Evolutionary conservation across 2,797 vertebrate genomes (phyloP).

Genomic region (Cynodonichthys magdalenae): DNA sequence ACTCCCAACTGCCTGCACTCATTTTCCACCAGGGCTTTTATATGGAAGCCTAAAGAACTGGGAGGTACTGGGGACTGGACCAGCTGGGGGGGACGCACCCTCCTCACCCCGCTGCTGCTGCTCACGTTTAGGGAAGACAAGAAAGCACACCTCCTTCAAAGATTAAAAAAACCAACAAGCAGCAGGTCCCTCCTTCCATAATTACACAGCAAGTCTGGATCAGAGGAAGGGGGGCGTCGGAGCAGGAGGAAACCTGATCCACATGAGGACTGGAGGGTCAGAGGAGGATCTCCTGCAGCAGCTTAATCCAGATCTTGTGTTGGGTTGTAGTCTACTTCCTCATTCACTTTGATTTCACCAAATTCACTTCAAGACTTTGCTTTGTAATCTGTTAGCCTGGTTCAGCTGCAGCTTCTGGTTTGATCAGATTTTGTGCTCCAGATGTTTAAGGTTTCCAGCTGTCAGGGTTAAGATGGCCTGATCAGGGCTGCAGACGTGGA

Average conservation of each 20-base stretch:
- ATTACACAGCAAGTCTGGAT: constrained; percentile 73
- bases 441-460: neutral
- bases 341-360: constrained; percentile 28
- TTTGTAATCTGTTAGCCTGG: neutral
- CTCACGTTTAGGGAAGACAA: constrained; percentile 78
- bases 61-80: constrained; percentile 83
- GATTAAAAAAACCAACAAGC: constrained; percentile 52
- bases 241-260: constrained; percentile 69
- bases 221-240: constrained; percentile 61
- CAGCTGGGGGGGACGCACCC: constrained; percentile 63
- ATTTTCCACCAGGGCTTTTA: constrained; percentile 87
- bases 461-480: constrained; percentile 24
- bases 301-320: constrained; percentile 50
- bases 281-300: constrained; percentile 63
- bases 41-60: constrained; percentile 82
- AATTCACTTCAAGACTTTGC: neutral
- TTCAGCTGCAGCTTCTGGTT: too few species aligned
- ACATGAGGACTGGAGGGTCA: constrained; percentile 51
- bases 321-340: constrained; percentile 49
- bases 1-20: constrained; percentile 95
- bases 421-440: neutral
- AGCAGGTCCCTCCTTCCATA: constrained; percentile 78
- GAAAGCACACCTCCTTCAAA: constrained; percentile 76
- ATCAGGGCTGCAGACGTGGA: constrained; percentile 13
- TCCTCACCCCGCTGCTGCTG: constrained; percentile 60